Conservation (phyloP, 1,140 invertebrate genomes). For the Zaprionus inermis region DNA sequence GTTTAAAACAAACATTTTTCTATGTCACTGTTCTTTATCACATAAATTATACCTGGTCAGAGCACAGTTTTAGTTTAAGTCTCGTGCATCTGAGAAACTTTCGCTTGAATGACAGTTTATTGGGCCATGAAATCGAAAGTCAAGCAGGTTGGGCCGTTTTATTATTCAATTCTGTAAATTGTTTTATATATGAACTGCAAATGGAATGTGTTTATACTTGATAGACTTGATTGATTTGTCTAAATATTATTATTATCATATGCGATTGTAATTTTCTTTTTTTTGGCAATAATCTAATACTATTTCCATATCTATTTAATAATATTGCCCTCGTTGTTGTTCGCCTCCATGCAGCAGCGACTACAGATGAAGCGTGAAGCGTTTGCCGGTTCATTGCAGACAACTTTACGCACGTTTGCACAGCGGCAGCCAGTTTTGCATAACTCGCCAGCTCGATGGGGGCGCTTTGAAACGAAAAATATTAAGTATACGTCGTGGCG, state of each 20-base stretch:
- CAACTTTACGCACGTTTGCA: constrained; percentile 71
- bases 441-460: constrained; percentile 12
- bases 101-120: constrained; percentile 6
- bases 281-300: neutral
- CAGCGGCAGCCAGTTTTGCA: constrained; percentile 47
- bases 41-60: neutral
- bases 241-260: too few relatives aligned
- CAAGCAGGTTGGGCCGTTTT: neutral
- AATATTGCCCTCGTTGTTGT: constrained; percentile 24
- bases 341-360: neutral
- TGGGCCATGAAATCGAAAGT: neutral
- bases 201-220: neutral
- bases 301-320: neutral
- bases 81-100: neutral
- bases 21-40: constrained; percentile 24
- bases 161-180: constrained; percentile 13
- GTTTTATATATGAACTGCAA: neutral
- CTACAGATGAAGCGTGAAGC: constrained; percentile 52
- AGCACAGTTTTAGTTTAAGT: neutral
- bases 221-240: too few relatives aligned
- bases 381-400: constrained; percentile 64
- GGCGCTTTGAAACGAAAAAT: constrained; percentile 20
- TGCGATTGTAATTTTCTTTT: neutral
- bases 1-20: constrained; percentile 43
- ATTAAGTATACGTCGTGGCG: constrained; percentile 49